phyloP scores from a whole-genome alignment of 2,888 invertebrate species.

The Epistrophella euchroma region DNA sequence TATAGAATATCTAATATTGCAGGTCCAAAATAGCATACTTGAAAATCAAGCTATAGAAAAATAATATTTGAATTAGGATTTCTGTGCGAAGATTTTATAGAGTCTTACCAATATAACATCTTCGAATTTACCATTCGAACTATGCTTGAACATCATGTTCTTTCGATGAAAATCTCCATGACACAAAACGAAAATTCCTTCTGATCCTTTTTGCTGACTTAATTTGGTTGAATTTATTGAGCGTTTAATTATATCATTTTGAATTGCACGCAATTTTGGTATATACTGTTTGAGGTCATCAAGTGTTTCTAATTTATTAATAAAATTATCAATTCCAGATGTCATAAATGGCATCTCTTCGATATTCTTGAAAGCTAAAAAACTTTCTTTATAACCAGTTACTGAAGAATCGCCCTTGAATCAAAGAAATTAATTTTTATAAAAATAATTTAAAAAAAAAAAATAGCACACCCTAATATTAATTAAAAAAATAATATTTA shows the following conservation, averaged over 20 bases:
- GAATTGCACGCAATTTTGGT: conserved; percentile 2
- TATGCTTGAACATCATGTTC: conserved; percentile 79
- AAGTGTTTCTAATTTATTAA: background rate
- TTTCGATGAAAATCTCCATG: conserved; percentile 80
- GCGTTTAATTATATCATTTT: conserved; percentile 5
- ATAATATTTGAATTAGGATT: background rate
- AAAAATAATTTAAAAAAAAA: background rate
- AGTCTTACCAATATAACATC: conserved; percentile 24
- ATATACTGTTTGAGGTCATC: conserved; percentile 7
- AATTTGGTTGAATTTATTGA: conserved; percentile 63
- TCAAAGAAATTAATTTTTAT: background rate
- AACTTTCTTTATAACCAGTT: conserved; percentile 11
- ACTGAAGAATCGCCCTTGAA: conserved; percentile 19
- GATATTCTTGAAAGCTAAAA: background rate
- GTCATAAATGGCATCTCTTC: conserved; percentile 15
- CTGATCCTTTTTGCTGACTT: conserved; percentile 26
- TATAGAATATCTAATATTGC: conserved; percentile 77
- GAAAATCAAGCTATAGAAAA: conserved; percentile 77
- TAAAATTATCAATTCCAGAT: conserved; percentile 13
- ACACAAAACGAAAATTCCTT: conserved; percentile 77
- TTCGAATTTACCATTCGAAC: conserved; percentile 1
- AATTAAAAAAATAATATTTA: too few relatives aligned
- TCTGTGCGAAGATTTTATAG: background rate
- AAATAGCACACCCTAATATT: too few relatives aligned
- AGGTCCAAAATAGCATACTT: conserved; percentile 77